Base-by-base conservation (phyloP, 2,113 vertebrate genomes). In the human (Homo sapiens) region DNA sequence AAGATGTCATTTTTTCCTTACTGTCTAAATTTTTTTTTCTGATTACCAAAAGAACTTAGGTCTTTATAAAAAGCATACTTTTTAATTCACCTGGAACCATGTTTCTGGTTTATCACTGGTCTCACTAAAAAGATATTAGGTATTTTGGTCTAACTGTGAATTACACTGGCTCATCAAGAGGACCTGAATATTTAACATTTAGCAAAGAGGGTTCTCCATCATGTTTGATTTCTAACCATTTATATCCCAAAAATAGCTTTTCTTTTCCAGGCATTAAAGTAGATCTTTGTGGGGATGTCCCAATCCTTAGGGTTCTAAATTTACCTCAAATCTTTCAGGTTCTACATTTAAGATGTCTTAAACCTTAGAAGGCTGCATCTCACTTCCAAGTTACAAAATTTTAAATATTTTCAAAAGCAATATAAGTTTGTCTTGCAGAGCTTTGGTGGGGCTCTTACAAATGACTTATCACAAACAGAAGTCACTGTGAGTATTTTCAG, bases 221-320 rank as follows among this genome's bases (percentile, higher is more conserved):
- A 95, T 91, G 93, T 97, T 96, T 90, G 30, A 93, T 97, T 96
- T 98, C 86, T 91, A 38, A 25, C 89, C 97, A 97, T 98, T 97
- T 92, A 92, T 96, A 97, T 76, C 94, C 96, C 90, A 35, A 98
- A 97, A 98, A 97, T 98, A 98, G 97, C 93, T 96, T 94, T 88
- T 81, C 96, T 92, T 94, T 96, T 84, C 95, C 85, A 97, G 95
- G 94, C 70, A 75, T 89, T 40, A 89, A 96, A 96, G 48, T 59
- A 57, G 48, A 48, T 92, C 79, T 98, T 96, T 91, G 48, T 96
- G 73, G 89, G 82, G 25, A 89, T 94, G 78, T 72, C 85, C 78
- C 72, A 95, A 22, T 92, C 88, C 79, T 72, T 48, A 89, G 61
- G 59, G n/a, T 61, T 97, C 95, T 96, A 97, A 98, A 97, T 94